phyloP scores from a whole-genome alignment of 1,140 invertebrate genomes.

The Nomia melanderi region DNA sequence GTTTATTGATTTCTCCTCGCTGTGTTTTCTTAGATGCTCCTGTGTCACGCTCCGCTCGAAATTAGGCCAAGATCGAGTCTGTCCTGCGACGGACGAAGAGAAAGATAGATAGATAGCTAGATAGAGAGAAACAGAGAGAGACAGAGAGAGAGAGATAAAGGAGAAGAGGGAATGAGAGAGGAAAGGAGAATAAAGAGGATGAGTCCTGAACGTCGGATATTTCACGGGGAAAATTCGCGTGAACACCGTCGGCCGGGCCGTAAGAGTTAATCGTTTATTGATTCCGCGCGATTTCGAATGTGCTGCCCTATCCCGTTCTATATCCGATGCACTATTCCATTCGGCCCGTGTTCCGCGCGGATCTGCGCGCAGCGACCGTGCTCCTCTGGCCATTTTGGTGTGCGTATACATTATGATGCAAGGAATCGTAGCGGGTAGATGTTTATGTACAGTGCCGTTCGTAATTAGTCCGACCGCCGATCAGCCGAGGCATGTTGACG shows the following conservation, averaged over 20 bases:
- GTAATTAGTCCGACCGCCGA: neutral
- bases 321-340: neutral
- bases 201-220: neutral
- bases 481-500: neutral
- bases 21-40: conserved; percentile 22
- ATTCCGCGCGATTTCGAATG: conserved; percentile 36
- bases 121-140: no score
- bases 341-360: neutral
- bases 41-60: conserved; percentile 5
- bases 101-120: neutral
- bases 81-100: neutral
- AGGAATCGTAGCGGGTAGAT: neutral
- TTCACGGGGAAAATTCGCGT: neutral
- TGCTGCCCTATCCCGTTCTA: neutral
- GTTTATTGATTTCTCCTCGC: conserved; percentile 30
- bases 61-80: conserved; percentile 1
- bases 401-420: neutral
- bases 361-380: neutral
- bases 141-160: no score
- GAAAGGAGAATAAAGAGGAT: no score
- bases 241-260: neutral
- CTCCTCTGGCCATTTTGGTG: neutral
- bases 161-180: no score
- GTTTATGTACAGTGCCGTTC: neutral
- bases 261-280: conserved; percentile 46